phyloP scores from a whole-genome alignment of 2,113 vertebrate species.

The Brachyhypopomus occidentalis region DNA sequence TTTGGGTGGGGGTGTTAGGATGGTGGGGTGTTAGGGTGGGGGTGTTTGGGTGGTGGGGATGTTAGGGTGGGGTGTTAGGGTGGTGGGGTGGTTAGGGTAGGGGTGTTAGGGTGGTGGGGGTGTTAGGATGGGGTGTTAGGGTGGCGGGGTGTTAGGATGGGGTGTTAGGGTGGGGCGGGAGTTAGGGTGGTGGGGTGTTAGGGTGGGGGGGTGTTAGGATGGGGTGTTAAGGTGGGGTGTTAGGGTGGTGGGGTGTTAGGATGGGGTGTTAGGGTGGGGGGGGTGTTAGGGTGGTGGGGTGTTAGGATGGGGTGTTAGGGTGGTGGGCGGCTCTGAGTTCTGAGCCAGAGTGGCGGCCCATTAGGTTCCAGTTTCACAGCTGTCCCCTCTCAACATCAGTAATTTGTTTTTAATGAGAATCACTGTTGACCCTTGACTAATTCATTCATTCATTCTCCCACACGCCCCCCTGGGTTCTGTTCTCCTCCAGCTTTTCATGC shows the following conservation, averaged over 20 bases:
- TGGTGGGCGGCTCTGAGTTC: slow-evolving; percentile 48
- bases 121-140: no score
- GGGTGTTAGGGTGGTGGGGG: no score
- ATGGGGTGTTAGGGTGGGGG: no score
- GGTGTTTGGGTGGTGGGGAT: slow-evolving; percentile 39
- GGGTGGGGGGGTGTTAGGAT: no score
- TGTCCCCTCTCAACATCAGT: slow-evolving; percentile 97
- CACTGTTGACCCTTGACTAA: slow-evolving; percentile 99
- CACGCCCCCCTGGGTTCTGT: slow-evolving; percentile 69
- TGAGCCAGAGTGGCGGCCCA: slow-evolving; percentile 47
- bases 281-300: no score
- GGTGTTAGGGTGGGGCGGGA: slow-evolving; percentile 35
- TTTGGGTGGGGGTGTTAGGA: slow-evolving; percentile 19
- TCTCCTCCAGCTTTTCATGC: slow-evolving; percentile 41
- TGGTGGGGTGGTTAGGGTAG: no score
- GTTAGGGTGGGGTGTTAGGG: no score
- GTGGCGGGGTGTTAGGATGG: slow-evolving; percentile 41
- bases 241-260: no score
- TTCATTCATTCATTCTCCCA: slow-evolving; percentile 94
- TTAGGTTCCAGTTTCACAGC: slow-evolving; percentile 97
- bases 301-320: no score
- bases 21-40: slow-evolving; percentile 53
- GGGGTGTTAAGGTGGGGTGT: no score
- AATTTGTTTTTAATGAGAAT: slow-evolving; percentile 99
- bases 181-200: slow-evolving; percentile 46